Percentiles rank a stretch among this genome's conserved stretches.
phyloP scores from a whole-genome alignment of 2,888 invertebrate genomes.

The Saturnia japonica region DNA sequence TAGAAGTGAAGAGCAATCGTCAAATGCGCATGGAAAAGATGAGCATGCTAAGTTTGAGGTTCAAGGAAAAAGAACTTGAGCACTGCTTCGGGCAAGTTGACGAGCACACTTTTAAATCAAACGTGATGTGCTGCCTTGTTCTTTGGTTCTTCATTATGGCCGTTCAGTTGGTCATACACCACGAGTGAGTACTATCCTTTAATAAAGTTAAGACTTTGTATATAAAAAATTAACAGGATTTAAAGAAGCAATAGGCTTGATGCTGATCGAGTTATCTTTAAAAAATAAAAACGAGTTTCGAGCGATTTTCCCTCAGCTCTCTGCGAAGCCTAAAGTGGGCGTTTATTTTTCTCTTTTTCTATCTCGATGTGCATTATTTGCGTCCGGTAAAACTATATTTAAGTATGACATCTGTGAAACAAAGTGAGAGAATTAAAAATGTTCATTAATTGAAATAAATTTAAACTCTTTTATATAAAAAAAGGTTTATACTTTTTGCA shows the following conservation, averaged over 20 bases:
- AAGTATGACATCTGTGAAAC: no score
- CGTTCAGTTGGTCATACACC: conserved; percentile 88
- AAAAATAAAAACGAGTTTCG: no score
- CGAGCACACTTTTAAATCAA: conserved; percentile 97
- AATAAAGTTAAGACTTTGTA: not conserved
- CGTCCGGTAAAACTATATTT: no score
- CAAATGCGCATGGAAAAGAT: conserved; percentile 94
- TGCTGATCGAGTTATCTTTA: no score
- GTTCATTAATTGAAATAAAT: no score
- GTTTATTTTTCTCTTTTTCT: no score
- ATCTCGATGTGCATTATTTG: no score
- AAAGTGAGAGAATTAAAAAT: no score
- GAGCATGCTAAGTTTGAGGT: conserved; percentile 92
- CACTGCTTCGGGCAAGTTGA: conserved; percentile 91
- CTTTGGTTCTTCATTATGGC: conserved; percentile 94
- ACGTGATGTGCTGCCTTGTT: conserved; percentile 95
- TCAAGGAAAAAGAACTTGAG: conserved; percentile 91
- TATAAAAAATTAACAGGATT: not conserved
- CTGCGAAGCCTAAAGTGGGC: no score
- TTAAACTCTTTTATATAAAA: no score
- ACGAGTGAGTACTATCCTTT: conserved; percentile 78
- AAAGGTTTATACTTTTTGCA: no score
- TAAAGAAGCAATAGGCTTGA: not conserved
- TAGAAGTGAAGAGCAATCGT: conserved; percentile 94
- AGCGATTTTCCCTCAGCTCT: no score